phyloP scores from a whole-genome alignment of 2,113 vertebrate genomes.

The Xiphophorus couchianus region DNA sequence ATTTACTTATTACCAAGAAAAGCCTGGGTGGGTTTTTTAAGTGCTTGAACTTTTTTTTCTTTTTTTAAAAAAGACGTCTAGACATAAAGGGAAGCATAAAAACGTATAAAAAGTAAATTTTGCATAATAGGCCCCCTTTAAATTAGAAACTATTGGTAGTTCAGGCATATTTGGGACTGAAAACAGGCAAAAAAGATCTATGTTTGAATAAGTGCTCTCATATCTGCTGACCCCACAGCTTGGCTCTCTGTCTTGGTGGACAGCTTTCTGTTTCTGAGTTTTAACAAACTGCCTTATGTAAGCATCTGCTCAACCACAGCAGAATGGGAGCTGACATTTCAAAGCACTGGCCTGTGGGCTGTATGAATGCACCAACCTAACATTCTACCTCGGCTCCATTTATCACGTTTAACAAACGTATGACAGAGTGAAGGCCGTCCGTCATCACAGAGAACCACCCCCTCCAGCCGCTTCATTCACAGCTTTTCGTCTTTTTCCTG shows the following conservation, averaged over 20 bases:
- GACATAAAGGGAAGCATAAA: no score
- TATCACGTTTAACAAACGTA: constrained; percentile 72
- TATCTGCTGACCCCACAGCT: constrained; percentile 35
- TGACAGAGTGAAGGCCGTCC: constrained; percentile 79
- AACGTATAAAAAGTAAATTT: no score
- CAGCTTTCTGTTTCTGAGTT: constrained; percentile 54
- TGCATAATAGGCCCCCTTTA: no score
- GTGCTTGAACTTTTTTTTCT: no score
- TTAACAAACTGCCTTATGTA: constrained; percentile 73
- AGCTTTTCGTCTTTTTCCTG: constrained; percentile 15
- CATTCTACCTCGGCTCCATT: constrained; percentile 71
- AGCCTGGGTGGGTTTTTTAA: no score
- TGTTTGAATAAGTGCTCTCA: constrained; percentile 34
- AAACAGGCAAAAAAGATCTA: constrained; percentile 39
- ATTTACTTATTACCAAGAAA: no score
- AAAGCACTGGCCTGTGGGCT: constrained; percentile 57
- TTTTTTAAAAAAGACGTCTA: no score
- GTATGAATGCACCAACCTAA: constrained; percentile 55
- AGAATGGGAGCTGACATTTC: constrained; percentile 76
- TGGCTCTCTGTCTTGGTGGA: constrained; percentile 28
- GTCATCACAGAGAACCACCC: constrained; percentile 66
- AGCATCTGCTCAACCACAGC: constrained; percentile 75
- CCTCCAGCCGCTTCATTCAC: background rate
- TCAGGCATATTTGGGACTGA: background rate
- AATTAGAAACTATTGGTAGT: background rate